phyloP scores from a whole-genome alignment of 1,140 invertebrate genomes.

The Trichonephila clavata region DNA sequence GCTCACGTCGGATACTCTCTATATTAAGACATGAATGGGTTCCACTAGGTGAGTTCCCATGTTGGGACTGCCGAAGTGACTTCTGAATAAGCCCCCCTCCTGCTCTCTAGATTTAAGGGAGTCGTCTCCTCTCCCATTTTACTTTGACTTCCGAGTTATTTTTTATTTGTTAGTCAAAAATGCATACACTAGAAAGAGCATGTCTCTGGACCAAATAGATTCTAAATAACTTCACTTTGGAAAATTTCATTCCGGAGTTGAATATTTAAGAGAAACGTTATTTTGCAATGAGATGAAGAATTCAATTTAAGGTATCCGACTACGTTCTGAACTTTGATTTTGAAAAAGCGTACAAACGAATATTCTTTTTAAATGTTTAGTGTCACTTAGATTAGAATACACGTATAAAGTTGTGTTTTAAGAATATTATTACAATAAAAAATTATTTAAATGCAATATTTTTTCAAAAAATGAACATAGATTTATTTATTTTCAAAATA shows the following conservation, averaged over 20 bases:
- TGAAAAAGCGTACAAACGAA: too few relatives aligned
- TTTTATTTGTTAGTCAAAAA: background rate
- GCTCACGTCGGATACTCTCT: conserved; percentile 55
- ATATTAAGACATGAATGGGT: conserved; percentile 62
- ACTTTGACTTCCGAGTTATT: background rate
- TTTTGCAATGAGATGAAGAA: too few relatives aligned
- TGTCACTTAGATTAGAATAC: too few relatives aligned
- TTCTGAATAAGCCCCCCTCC: conserved; percentile 22
- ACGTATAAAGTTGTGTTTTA: too few relatives aligned
- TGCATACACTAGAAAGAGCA: background rate
- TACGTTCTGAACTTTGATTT: too few relatives aligned
- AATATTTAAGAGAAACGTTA: background rate
- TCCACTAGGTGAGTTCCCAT: conserved; percentile 6
- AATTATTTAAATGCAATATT: too few relatives aligned
- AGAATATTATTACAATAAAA: too few relatives aligned
- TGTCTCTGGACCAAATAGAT: background rate
- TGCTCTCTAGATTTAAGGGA: background rate
- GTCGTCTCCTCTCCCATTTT: background rate
- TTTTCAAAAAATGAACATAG: too few relatives aligned
- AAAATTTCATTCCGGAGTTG: background rate
- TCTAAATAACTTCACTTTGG: background rate
- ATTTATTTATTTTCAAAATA: too few relatives aligned
- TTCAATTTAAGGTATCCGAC: too few relatives aligned
- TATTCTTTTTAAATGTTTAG: too few relatives aligned
- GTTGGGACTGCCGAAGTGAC: conserved; percentile 23